These are phyloP conservation scores for Crenuchus spilurus DNA, from an alignment of 2,797 vertebrate species.

Conservation along the genomic window DNA sequence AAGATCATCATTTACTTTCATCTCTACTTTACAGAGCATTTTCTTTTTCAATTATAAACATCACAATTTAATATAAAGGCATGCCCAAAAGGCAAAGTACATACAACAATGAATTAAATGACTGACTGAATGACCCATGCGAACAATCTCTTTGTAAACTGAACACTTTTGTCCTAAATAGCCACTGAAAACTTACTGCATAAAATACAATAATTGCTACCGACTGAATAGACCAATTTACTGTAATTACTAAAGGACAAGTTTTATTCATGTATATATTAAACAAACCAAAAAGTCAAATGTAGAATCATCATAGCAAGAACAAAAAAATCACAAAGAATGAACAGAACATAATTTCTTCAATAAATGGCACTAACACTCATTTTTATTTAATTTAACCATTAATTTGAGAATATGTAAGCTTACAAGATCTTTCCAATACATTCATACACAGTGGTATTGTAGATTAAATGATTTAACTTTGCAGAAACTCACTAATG, in stretches of 20 bases:
- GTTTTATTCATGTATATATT: background rate
- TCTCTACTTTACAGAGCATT: no score
- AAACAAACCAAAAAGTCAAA: background rate
- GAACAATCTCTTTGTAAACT: background rate
- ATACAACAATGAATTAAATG: constrained; percentile 8
- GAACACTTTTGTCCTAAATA: background rate
- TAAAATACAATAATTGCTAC: background rate
- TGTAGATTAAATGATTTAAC: background rate
- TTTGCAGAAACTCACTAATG: no score
- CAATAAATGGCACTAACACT: background rate
- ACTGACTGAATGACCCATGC: background rate
- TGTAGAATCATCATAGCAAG: background rate
- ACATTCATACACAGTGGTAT: background rate
- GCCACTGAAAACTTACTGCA: background rate
- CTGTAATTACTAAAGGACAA: constrained; percentile 5
- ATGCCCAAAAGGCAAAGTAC: background rate
- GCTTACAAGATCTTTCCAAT: background rate
- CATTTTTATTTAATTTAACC: background rate
- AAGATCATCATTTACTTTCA: no score
- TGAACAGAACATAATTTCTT: background rate
- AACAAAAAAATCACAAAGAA: background rate
- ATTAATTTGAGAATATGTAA: background rate
- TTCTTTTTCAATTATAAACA: background rate
- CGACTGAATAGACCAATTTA: constrained; percentile 22
- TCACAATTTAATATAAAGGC: background rate